Evolutionary conservation across 2,113 vertebrate species (phyloP), one percentile per base, ranked within the genome.

Genomic region (Gobio gobio): DNA sequence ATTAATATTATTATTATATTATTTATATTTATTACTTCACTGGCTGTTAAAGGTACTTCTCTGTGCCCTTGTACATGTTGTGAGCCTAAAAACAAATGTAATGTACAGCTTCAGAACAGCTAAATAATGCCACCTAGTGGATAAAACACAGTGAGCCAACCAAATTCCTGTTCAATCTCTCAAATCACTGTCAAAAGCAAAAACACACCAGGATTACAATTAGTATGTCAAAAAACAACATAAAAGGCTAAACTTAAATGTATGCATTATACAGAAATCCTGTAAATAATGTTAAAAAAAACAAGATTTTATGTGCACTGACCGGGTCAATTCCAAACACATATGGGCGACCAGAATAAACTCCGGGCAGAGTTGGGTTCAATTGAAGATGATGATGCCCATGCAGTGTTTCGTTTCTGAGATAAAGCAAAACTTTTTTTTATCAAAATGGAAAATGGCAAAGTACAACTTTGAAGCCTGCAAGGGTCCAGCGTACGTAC

Each of bases 251-350:
- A 4, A 29, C 26, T 22, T 33, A 54, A 78, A 59, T 18, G 8
- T 16, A 26, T 26, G 33, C 12, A 0, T 78, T 9, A 77, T 7
- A 40, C 5, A 18, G 5, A 33, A 6, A 20, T 9, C 8, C 2
- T 49, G 47, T 56, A 56, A 2, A 18, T 56, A 56, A 56, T 56
- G 51, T 54, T 54, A 36, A 77, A 59, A 8, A 29, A 45, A 73
- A 36, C 4, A 54, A 10, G 75, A 26, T 47, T 36, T 45, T 54
- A 58, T 24, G 3, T 45, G n/a, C 16, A 89, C 90, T 88, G 14
- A 92, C 91, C 76, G 91, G 90, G 33, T 92, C 90, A 24, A 92
- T 90, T 29, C 91, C 91, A 47, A 92, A 89, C 43, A 88, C 75
- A 64, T 91, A 91, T 0, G 90, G 91, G n/a, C 43, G 73, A 36